A percentile compares a stretch with the other conserved stretches of the same genome.
phyloP scores from a whole-genome alignment of 1,140 invertebrate species.

The Mactra quadrangularis region DNA sequence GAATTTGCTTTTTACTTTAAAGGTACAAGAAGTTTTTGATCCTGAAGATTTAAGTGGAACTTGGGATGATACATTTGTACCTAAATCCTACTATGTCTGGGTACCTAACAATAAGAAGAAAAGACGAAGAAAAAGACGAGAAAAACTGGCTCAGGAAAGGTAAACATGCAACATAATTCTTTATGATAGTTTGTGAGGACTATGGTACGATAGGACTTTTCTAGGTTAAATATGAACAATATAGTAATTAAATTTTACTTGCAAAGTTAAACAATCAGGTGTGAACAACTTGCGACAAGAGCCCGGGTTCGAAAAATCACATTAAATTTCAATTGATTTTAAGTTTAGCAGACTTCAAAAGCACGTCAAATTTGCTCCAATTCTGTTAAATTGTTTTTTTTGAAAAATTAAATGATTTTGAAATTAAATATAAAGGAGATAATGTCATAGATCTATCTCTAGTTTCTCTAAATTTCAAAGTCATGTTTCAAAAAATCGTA shows the following conservation, averaged over 20 bases:
- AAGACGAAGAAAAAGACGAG: conserved; percentile 6
- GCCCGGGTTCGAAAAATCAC: not conserved
- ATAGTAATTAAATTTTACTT: no score
- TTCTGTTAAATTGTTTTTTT: no score
- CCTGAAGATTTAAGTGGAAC: conserved; percentile 72
- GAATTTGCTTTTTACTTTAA: no score
- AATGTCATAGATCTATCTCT: no score
- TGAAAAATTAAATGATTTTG: no score
- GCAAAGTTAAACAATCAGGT: not conserved
- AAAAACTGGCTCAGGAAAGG: not conserved
- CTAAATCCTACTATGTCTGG: conserved; percentile 78
- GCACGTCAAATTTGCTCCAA: no score
- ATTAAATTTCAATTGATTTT: no score
- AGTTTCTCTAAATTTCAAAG: no score
- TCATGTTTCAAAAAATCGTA: no score
- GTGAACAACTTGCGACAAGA: not conserved
- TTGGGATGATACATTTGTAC: conserved; percentile 78
- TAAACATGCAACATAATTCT: not conserved
- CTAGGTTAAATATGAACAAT: not conserved
- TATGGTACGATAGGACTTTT: not conserved
- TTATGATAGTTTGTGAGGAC: no score
- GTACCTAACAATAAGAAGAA: conserved; percentile 73
- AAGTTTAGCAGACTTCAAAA: no score
- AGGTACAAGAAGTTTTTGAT: conserved; percentile 81
- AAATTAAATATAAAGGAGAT: no score